These are phyloP conservation scores for Danio jaintianensis DNA, from an alignment of 2,797 vertebrate species.

Conservation along the genomic window DNA sequence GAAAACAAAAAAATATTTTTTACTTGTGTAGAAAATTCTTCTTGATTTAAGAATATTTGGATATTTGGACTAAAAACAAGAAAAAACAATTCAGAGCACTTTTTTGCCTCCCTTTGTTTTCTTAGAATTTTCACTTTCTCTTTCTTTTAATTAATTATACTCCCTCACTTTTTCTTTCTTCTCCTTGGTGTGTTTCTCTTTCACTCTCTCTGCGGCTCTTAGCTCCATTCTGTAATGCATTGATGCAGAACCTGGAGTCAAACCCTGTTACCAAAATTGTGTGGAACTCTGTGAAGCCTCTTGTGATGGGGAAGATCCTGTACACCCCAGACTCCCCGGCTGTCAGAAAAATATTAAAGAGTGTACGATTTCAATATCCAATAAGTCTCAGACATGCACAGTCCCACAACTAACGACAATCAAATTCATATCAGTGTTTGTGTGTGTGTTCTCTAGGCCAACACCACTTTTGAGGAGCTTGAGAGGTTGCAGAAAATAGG, in stretches of 20 bases:
- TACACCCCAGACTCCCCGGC: slow-evolving; percentile 90
- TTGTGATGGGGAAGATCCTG: slow-evolving; percentile 97
- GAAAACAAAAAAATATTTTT: too few species aligned
- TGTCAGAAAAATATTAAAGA: slow-evolving; percentile 86
- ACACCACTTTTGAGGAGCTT: slow-evolving; percentile 93
- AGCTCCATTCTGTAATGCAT: slow-evolving; percentile 93
- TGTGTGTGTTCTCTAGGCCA: slow-evolving; percentile 80
- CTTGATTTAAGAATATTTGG: too few species aligned
- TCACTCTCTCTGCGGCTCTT: slow-evolving; percentile 65
- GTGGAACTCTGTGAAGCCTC: slow-evolving; percentile 93
- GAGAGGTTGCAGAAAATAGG: slow-evolving; percentile 84
- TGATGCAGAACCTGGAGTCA: slow-evolving; percentile 94
- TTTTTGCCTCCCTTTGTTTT: too few species aligned
- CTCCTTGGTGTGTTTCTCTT: neutral
- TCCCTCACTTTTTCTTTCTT: neutral
- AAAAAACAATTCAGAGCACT: too few species aligned
- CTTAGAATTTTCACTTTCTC: neutral
- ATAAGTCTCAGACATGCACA: neutral
- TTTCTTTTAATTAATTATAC: neutral
- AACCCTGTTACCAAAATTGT: slow-evolving; percentile 92
- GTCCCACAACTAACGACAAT: neutral
- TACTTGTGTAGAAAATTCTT: too few species aligned
- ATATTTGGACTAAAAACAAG: too few species aligned
- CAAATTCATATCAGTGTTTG: slow-evolving; percentile 15
- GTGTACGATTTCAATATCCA: slow-evolving; percentile 81